phyloP scores from a whole-genome alignment of 2,113 vertebrate genomes.

The Toxostoma redivivum region DNA sequence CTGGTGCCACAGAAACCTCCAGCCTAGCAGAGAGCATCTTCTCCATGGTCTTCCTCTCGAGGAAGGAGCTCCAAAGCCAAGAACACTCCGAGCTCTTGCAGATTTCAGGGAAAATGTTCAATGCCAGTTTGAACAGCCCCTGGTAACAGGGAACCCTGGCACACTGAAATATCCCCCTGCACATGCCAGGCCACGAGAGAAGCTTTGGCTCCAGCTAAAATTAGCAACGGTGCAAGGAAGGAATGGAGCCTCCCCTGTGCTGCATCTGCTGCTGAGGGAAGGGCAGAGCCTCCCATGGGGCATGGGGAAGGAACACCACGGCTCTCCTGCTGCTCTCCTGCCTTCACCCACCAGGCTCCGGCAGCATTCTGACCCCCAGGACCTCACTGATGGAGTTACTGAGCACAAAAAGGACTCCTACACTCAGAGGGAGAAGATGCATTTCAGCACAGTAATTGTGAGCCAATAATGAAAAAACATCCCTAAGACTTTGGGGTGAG shows the following conservation, averaged over 20 bases:
- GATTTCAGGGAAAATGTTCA: accelerated
- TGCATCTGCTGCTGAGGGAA: conserved; percentile 21
- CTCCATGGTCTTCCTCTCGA: accelerated
- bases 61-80: background rate
- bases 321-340: background rate
- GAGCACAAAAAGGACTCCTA: background rate
- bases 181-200: background rate
- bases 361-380: background rate
- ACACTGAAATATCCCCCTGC: background rate
- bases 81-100: background rate
- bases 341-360: background rate
- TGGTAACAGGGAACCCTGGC: background rate
- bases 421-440: background rate
- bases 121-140: background rate
- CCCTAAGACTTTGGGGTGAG: background rate
- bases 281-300: background rate
- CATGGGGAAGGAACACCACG: accelerated
- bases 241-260: background rate
- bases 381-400: background rate
- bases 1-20: background rate
- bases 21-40: background rate
- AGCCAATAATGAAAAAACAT: accelerated
- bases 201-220: background rate
- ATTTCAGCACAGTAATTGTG: background rate
- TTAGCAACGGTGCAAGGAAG: background rate